A percentile compares a stretch with the other conserved stretches of the same genome.
phyloP scores from a whole-genome alignment of 2,113 vertebrate genomes.

The Jaculus jaculus region DNA sequence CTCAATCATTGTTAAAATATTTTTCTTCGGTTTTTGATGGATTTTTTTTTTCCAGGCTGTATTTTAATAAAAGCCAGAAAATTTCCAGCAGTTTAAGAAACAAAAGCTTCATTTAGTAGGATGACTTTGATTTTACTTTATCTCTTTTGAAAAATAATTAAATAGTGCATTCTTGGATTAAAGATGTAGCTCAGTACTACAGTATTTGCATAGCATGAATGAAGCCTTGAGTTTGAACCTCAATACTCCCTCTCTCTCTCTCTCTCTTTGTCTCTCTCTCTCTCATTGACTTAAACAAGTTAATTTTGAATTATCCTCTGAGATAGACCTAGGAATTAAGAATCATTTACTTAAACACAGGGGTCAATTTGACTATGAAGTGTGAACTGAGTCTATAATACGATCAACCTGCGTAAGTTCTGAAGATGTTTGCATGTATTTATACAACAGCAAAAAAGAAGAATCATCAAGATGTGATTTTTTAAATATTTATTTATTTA shows the following conservation, averaged over 20 bases:
- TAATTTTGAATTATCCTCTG: not conserved
- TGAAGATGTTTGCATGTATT: not conserved
- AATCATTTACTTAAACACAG: not conserved
- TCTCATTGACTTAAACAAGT: not conserved
- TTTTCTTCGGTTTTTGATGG: not conserved
- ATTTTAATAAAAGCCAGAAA: not conserved
- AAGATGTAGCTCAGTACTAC: too few species aligned
- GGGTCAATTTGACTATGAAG: not conserved
- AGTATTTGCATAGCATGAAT: too few species aligned
- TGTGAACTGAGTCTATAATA: not conserved
- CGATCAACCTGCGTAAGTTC: not conserved
- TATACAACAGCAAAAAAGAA: not conserved
- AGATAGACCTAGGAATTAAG: not conserved
- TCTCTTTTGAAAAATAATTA: slow-evolving; percentile 10
- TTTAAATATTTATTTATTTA: too few species aligned
- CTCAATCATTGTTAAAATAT: not conserved
- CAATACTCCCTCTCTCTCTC: too few species aligned
- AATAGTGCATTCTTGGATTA: not conserved
- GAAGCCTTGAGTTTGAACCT: too few species aligned
- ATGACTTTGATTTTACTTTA: not conserved
- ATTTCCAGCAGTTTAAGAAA: not conserved
- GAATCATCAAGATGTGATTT: not conserved
- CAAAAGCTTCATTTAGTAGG: not conserved
- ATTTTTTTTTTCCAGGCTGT: slow-evolving; percentile 1
- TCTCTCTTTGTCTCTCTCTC: too few species aligned